Evolutionary conservation across 2,113 vertebrate genomes (phyloP).

Genomic region (Platysternon megacephalum): DNA sequence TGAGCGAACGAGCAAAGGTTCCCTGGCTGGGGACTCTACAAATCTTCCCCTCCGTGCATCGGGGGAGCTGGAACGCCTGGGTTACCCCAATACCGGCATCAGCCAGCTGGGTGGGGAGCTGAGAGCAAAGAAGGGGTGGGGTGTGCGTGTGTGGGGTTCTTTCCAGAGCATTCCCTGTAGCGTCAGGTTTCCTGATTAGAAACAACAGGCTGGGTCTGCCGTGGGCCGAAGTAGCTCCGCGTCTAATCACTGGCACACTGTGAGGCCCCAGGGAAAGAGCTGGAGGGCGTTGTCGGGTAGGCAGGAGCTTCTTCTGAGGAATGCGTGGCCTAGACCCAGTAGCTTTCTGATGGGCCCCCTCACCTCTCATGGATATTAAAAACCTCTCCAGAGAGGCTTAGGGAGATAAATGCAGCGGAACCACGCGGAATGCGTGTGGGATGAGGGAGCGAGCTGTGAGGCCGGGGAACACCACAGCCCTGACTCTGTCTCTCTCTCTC

Average conservation of each 20-base stretch:
- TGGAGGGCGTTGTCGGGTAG: background rate
- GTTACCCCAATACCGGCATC: background rate
- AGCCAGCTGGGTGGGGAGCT: background rate
- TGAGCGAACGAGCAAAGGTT: background rate
- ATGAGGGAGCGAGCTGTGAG: background rate
- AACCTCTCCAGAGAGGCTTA: background rate
- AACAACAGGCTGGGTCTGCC: background rate
- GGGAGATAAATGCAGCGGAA: background rate
- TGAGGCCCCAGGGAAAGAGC: fast-evolving
- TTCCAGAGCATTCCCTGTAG: background rate
- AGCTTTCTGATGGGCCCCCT: fast-evolving
- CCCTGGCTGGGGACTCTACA: background rate
- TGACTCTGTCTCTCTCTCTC: background rate
- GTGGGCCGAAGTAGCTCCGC: background rate
- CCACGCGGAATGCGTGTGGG: background rate
- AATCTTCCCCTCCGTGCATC: too few species aligned
- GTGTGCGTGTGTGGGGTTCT: fast-evolving
- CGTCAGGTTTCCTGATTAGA: fast-evolving
- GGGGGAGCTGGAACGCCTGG: too few species aligned
- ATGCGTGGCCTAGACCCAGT: background rate
- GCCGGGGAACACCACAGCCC: too few species aligned
- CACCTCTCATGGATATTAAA: background rate
- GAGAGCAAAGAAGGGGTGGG: fast-evolving
- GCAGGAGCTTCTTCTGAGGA: background rate
- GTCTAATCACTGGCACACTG: background rate